These are phyloP conservation scores for Seriola rivoliana DNA, from an alignment of 2,113 vertebrate genomes.

Conservation along the genomic window DNA sequence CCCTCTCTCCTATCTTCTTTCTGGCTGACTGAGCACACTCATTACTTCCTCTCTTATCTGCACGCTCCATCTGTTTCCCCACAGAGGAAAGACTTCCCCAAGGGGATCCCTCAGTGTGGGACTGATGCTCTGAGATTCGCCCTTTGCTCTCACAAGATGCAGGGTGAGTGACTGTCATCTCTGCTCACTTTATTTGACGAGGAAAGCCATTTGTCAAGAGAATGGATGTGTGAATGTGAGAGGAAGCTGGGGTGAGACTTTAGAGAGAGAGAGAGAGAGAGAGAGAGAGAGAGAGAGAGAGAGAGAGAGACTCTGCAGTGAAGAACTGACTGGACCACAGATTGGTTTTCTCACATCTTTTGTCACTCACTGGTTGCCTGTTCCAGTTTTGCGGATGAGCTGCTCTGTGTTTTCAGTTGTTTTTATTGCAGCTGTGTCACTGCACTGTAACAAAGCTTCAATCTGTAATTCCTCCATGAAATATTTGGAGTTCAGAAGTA, in stretches of 20 bases:
- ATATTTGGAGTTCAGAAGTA: neutral
- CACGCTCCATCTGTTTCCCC: constrained; percentile 29
- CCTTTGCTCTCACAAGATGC: constrained; percentile 90
- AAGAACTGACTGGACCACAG: neutral
- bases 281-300: neutral
- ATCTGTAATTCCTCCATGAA: neutral
- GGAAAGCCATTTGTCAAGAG: neutral
- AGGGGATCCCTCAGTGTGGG: constrained; percentile 91
- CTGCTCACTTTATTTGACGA: neutral
- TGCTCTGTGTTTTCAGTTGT: neutral
- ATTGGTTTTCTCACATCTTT: neutral
- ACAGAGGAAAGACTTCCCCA: constrained; percentile 90
- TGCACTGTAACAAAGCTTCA: neutral
- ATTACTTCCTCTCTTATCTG: constrained; percentile 25
- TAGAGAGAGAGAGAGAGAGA: neutral
- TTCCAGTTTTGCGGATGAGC: neutral
- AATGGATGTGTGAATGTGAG: neutral
- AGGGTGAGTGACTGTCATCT: constrained; percentile 82
- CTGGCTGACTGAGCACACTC: constrained; percentile 19
- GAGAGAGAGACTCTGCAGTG: no score
- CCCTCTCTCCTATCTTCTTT: neutral
- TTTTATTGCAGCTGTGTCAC: neutral
- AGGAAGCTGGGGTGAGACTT: neutral
- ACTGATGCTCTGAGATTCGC: constrained; percentile 92
- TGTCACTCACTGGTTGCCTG: neutral